phyloP scores from a whole-genome alignment of 1,140 invertebrate species.

The Pseudomyrmex gracilis region DNA sequence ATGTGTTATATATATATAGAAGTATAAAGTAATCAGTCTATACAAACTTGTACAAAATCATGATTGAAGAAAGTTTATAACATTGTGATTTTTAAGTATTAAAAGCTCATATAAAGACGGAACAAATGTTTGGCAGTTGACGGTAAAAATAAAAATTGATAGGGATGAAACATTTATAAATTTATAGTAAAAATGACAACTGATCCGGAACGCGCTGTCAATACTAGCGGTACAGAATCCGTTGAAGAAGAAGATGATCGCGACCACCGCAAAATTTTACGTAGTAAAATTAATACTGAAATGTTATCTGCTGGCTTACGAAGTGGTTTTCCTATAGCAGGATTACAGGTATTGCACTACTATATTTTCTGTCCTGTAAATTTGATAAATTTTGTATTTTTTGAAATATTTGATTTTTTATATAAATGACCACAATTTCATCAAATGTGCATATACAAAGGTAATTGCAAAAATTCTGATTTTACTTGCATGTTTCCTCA shows the following conservation, averaged over 20 bases:
- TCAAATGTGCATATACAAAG: background rate
- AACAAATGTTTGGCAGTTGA: constrained; percentile 3
- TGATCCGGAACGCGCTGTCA: constrained; percentile 78
- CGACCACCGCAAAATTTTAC: constrained; percentile 61
- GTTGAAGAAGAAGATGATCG: constrained; percentile 78
- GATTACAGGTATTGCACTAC: constrained; percentile 68
- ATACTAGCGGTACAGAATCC: constrained; percentile 79
- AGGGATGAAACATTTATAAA: constrained; percentile 53
- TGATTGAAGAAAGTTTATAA: background rate
- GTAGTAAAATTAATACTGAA: constrained; percentile 49
- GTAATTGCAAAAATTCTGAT: background rate
- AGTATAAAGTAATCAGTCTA: constrained; percentile 27
- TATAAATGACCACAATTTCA: background rate
- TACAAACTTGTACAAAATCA: constrained; percentile 18
- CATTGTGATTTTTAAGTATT: background rate
- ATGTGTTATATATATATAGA: background rate
- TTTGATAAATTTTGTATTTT: background rate
- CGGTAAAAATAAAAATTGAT: constrained; percentile 21
- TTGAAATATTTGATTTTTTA: background rate
- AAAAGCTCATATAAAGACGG: constrained; percentile 3
- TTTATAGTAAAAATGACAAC: constrained; percentile 78
- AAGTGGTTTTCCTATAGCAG: constrained; percentile 72
- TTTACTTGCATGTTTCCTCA: constrained; percentile 7
- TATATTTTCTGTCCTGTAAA: constrained; percentile 15
- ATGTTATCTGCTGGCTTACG: constrained; percentile 73